Conservation (phyloP, 1,140 invertebrate genomes). For the Ostrea denselamellosa region DNA sequence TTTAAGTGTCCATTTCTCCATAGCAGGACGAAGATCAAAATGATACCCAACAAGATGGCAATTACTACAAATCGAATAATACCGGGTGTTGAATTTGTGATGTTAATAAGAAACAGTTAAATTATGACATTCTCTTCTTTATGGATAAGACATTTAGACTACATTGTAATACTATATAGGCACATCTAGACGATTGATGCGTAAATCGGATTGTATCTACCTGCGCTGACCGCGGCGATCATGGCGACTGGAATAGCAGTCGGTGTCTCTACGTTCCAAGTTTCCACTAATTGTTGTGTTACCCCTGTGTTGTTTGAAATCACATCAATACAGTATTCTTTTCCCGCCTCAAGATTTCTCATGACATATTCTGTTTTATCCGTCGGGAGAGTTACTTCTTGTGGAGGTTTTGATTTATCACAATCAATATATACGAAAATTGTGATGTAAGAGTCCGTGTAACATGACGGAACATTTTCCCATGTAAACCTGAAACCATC, state of each 20-base stretch:
- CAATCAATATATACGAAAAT: neutral
- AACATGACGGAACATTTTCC: slow-evolving; percentile 16
- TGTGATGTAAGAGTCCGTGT: neutral
- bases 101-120: too few species aligned
- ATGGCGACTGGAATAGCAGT: neutral
- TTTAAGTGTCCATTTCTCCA: slow-evolving; percentile 44
- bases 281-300: neutral
- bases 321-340: slow-evolving; percentile 7
- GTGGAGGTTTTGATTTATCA: neutral
- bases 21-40: slow-evolving; percentile 18
- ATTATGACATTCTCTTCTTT: too few species aligned
- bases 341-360: neutral
- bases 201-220: neutral
- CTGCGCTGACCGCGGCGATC: neutral
- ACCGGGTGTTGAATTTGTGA: neutral
- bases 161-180: too few species aligned
- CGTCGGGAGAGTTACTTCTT: neutral
- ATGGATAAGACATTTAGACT: too few species aligned
- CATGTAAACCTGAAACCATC: neutral
- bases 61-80: slow-evolving; percentile 13
- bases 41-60: slow-evolving; percentile 19
- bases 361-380: neutral
- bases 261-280: neutral
- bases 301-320: neutral
- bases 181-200: too few species aligned